These are phyloP conservation scores for Melanotaenia parkinsoni DNA, from an alignment of 2,797 vertebrate species.

Conservation along the genomic window DNA sequence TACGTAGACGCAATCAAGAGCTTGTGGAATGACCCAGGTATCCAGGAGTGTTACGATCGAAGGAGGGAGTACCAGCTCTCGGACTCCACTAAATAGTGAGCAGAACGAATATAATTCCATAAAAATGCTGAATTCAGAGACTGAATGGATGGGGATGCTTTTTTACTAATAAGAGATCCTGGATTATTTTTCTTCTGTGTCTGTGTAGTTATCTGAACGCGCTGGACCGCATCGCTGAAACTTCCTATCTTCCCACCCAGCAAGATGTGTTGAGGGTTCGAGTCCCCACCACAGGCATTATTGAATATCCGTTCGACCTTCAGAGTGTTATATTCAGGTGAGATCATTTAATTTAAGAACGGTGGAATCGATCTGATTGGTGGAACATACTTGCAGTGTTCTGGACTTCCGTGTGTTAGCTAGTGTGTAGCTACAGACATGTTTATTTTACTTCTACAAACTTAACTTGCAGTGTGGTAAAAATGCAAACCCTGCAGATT, in stretches of 20 bases:
- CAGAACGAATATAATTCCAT: conserved; percentile 19
- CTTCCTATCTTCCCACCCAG: conserved; percentile 71
- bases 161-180: background rate
- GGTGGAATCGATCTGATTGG: no score
- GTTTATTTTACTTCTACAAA: no score
- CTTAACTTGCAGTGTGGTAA: no score
- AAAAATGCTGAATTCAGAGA: background rate
- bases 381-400: no score
- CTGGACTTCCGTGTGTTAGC: no score
- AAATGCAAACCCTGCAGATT: no score
- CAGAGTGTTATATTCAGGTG: conserved; percentile 86
- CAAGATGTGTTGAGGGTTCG: conserved; percentile 76
- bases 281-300: conserved; percentile 84
- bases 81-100: conserved; percentile 98
- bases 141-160: background rate
- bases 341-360: background rate
- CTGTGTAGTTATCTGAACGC: conserved; percentile 72
- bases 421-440: no score
- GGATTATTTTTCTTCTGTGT: background rate
- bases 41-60: conserved; percentile 94
- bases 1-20: conserved; percentile 95
- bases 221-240: conserved; percentile 72
- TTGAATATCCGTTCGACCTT: conserved; percentile 84
- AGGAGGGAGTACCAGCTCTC: conserved; percentile 96
- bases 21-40: conserved; percentile 95